phyloP scores from a whole-genome alignment of 2,797 vertebrate genomes.

The Anguilla megastoma region DNA sequence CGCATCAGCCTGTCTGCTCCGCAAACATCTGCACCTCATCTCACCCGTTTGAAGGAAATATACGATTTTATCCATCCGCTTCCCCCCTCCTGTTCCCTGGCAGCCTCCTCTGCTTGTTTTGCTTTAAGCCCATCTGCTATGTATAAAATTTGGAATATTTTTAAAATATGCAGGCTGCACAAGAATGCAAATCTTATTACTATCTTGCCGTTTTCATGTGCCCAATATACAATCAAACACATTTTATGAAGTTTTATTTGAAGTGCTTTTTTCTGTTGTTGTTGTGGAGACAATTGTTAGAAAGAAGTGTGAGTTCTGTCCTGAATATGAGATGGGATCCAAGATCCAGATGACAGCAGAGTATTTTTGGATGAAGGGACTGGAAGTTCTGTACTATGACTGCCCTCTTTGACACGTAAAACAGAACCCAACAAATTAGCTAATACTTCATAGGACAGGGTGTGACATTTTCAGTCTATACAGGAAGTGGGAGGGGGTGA shows the following conservation, averaged over 20 bases:
- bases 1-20: conserved; percentile 74
- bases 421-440: background rate
- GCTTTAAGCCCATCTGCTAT: conserved; percentile 84
- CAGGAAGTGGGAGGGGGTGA: background rate
- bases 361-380: conserved; percentile 30
- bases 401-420: background rate
- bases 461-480: background rate
- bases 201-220: conserved; percentile 45
- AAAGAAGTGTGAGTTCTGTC: background rate
- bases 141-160: conserved; percentile 76
- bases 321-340: background rate
- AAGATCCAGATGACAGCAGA: background rate
- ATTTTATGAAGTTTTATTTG: background rate
- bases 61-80: conserved; percentile 73
- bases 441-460: background rate
- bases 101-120: conserved; percentile 79
- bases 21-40: conserved; percentile 90
- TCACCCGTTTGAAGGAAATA: conserved; percentile 84
- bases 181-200: conserved; percentile 61
- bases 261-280: background rate
- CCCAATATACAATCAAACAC: conserved; percentile 22
- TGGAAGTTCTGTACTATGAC: conserved; percentile 20
- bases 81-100: conserved; percentile 64
- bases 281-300: background rate
- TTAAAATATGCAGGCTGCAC: conserved; percentile 65